Evolutionary conservation across 2,797 vertebrate species (phyloP), one percentile per base, ranked within the genome.

Genomic region (Sebastes itinus): DNA sequence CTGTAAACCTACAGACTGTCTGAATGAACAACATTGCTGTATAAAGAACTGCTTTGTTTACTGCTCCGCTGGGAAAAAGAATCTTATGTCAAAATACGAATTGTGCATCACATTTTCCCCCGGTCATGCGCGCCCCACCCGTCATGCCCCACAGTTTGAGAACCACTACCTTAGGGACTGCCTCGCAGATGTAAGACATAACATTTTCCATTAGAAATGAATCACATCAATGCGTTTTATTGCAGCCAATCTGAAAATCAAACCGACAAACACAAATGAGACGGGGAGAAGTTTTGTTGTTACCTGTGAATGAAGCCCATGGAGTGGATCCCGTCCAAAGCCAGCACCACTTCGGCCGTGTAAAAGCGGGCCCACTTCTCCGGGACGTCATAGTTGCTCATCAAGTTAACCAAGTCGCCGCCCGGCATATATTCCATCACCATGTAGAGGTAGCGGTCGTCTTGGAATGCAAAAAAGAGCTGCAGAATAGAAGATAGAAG

Each of bases 361-460:
- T 99, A 99, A 95, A 99, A 99, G 61, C 98, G 97, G 33, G 98
- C 98, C 98, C 98, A 99, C 91, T 99, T 99, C 92, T 99, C 98
- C 0, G 98, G 98, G 77, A 99, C 97, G 33, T 99, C 98, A 0
- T 99, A 99, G 94, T 99, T 99, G 90, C 98, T 99, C 98, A 99
- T 99, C 92, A 99, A 93, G 92, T 99, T 99, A 58, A 99, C 98
- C 89, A 99, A 96, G 91, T 99, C 98, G 28, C 98, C 98, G 12
- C 98, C 98, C 7, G 98, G 98, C 98, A 99, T 99, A 88, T 99
- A 99, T 80, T 99, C 98, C 98, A 99, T 99, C 91, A 99, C 98
- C 98, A 99, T 99, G 91, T 99, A 99, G 88, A 99, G 98, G 94
- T 99, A 99, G 84, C 98, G 98, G 87, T 98, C 96, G 86, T 99